phyloP scores from a whole-genome alignment of 2,888 invertebrate species.

The Lypha dubia region DNA sequence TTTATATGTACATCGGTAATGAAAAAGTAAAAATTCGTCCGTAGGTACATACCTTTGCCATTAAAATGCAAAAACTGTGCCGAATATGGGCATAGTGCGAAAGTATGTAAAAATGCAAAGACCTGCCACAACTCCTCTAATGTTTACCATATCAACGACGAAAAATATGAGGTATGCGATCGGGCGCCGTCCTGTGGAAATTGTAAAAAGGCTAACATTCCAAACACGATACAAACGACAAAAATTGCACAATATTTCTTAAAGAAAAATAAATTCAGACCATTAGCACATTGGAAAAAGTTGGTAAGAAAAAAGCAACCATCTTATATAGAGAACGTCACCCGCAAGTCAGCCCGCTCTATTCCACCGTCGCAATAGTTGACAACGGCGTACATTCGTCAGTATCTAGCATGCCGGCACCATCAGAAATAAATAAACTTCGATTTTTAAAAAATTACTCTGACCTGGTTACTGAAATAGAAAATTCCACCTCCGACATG shows the following conservation, averaged over 20 bases:
- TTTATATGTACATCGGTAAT: slow-evolving; percentile 3
- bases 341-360: no score
- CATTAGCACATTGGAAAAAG: slow-evolving; percentile 44
- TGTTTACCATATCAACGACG: slow-evolving; percentile 1
- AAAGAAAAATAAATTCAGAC: slow-evolving; percentile 52
- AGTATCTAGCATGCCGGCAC: no score
- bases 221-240: slow-evolving; percentile 2
- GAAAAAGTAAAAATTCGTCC: slow-evolving; percentile 38
- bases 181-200: slow-evolving; percentile 9
- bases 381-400: no score
- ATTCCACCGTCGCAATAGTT: no score
- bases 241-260: slow-evolving; percentile 51
- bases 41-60: slow-evolving; percentile 26
- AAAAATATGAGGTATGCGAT: slow-evolving; percentile 17
- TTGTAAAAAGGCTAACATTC: neutral
- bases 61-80: slow-evolving; percentile 23
- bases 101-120: slow-evolving; percentile 8
- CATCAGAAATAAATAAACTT: no score
- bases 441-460: no score
- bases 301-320: slow-evolving; percentile 32
- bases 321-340: no score
- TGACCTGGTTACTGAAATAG: no score
- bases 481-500: no score
- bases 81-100: neutral
- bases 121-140: slow-evolving; percentile 28